Percentiles rank a stretch among this genome's conserved stretches.
phyloP scores from a whole-genome alignment of 2,797 vertebrate genomes.

The Chrosomus eos region DNA sequence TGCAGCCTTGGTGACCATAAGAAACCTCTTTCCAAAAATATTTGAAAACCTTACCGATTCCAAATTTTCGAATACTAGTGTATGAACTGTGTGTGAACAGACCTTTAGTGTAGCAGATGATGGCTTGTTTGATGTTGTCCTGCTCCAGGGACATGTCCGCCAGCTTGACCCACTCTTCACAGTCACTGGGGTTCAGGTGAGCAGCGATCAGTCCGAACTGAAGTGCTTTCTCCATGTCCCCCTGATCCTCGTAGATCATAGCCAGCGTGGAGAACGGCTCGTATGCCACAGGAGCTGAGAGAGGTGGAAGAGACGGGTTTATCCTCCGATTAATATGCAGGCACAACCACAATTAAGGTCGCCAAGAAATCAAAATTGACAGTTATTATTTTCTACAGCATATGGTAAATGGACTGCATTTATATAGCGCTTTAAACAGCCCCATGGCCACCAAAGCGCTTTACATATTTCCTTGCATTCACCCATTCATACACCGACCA shows the following conservation, averaged over 20 bases:
- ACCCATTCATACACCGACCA: too few relatives aligned
- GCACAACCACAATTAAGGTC: not conserved
- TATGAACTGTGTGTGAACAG: not conserved
- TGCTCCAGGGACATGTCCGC: conserved; percentile 98
- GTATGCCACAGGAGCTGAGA: conserved; percentile 91
- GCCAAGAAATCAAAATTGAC: not conserved
- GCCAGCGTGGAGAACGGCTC: conserved; percentile 97
- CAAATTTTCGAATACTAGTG: not conserved
- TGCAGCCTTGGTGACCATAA: not conserved
- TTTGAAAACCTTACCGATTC: not conserved
- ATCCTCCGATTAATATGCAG: not conserved
- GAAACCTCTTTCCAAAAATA: not conserved
- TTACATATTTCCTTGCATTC: too few relatives aligned
- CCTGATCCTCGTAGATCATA: conserved; percentile 97
- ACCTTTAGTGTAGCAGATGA: conserved; percentile 96
- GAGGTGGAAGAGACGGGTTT: not conserved
- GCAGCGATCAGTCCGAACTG: conserved; percentile 97
- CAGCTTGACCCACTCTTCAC: conserved; percentile 94
- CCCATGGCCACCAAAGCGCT: too few relatives aligned
- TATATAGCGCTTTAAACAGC: too few relatives aligned
- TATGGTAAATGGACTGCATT: too few relatives aligned
- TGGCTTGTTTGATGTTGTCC: conserved; percentile 94
- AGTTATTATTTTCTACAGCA: not conserved
- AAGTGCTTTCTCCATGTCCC: conserved; percentile 92
- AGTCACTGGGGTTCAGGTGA: conserved; percentile 95